Evolutionary conservation across 2,888 invertebrate species (phyloP).

Genomic region (Glyphotaelius pellucidus): DNA sequence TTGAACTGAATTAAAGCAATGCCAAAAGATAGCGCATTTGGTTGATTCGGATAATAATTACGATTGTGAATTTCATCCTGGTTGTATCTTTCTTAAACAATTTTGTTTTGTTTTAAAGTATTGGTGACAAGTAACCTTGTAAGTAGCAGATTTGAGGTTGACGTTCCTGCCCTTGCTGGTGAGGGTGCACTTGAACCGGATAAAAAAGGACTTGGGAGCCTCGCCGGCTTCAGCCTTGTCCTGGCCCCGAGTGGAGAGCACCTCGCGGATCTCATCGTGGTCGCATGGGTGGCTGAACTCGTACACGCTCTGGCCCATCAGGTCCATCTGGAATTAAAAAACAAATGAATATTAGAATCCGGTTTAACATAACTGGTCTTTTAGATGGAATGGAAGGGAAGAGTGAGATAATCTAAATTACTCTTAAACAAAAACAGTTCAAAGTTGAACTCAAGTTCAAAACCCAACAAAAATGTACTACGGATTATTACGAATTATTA

Average conservation of each 20-base stretch:
- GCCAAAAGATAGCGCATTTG: no score
- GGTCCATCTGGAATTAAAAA: slow-evolving; percentile 86
- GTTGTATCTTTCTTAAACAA: no score
- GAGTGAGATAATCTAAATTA: not conserved
- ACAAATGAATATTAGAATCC: slow-evolving; percentile 59
- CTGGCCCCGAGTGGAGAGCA: slow-evolving; percentile 73
- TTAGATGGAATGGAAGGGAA: not conserved
- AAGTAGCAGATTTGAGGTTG: slow-evolving; percentile 96
- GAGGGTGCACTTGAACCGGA: slow-evolving; percentile 95
- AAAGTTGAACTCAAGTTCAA: no score
- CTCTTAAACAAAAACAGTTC: not conserved
- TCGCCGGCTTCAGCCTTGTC: slow-evolving; percentile 68
- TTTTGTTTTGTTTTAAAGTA: no score
- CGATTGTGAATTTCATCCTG: no score
- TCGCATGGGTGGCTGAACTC: slow-evolving; percentile 98
- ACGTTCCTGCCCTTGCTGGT: slow-evolving; percentile 97
- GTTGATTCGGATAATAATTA: no score
- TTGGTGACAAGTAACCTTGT: slow-evolving; percentile 83
- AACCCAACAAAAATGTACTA: not conserved
- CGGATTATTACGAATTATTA: no score
- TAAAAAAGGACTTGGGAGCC: slow-evolving; percentile 81
- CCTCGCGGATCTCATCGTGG: slow-evolving; percentile 90
- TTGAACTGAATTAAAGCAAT: no score
- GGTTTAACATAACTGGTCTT: not conserved
- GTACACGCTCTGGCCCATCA: slow-evolving; percentile 95